Conservation (phyloP, 2,113 vertebrate genomes). For the Thryonomys swinderianus region DNA sequence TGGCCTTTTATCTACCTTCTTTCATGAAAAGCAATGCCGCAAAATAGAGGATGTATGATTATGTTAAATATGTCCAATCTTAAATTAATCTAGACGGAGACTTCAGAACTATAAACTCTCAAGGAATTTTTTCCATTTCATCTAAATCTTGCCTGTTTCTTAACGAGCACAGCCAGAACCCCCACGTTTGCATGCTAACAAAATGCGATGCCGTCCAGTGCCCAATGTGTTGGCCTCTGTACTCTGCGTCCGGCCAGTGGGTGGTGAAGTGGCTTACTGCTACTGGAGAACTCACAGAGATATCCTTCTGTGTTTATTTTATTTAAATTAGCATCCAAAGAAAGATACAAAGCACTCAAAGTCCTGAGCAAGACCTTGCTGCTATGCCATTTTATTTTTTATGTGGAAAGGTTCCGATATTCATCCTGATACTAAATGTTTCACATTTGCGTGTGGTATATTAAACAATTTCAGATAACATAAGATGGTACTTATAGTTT, state of each 20-base stretch:
- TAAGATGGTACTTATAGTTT: neutral
- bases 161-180: neutral
- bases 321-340: conserved; percentile 9
- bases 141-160: neutral
- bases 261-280: conserved; percentile 42
- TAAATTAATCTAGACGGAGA: neutral
- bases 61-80: neutral
- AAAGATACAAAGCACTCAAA: neutral
- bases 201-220: neutral
- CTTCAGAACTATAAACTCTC: neutral
- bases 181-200: neutral
- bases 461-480: neutral
- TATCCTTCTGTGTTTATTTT: neutral
- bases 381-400: neutral
- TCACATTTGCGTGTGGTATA: neutral
- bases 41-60: neutral
- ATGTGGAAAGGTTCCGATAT: neutral
- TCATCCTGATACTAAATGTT: neutral
- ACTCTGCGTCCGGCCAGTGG: conserved; percentile 10
- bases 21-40: neutral
- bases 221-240: neutral
- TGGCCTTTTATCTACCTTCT: neutral
- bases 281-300: neutral
- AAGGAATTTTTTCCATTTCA: neutral
- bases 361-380: neutral